phyloP scores from a whole-genome alignment of 2,888 invertebrate genomes.

The Eristalis pertinax region DNA sequence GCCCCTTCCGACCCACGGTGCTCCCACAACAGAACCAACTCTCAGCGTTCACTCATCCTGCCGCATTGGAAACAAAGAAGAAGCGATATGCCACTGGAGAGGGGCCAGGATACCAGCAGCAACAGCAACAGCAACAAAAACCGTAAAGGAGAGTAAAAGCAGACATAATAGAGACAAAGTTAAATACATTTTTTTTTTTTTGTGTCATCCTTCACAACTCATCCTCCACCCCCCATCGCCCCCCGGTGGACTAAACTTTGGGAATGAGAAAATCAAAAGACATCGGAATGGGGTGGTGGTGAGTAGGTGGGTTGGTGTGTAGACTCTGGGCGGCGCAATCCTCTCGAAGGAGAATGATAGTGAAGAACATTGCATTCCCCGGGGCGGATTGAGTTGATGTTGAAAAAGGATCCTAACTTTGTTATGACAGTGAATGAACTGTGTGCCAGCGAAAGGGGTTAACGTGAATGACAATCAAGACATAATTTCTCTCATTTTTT shows the following conservation, averaged over 20 bases:
- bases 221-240: neutral
- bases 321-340: neutral
- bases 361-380: conserved; percentile 65
- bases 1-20: neutral
- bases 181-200: conserved; percentile 47
- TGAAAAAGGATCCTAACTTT: conserved; percentile 71
- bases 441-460: conserved; percentile 57
- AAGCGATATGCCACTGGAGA: conserved; percentile 58
- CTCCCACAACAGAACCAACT: neutral
- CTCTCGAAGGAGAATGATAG: conserved; percentile 57
- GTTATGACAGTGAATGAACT: conserved; percentile 73
- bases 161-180: conserved; percentile 71
- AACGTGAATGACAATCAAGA: conserved; percentile 62
- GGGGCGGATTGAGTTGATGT: conserved; percentile 69
- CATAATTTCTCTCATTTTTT: conserved; percentile 19
- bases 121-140: conserved; percentile 12
- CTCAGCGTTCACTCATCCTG: conserved; percentile 4
- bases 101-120: conserved; percentile 45
- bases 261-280: conserved; percentile 16
- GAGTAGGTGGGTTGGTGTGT: neutral
- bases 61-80: conserved; percentile 53
- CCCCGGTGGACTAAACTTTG: conserved; percentile 47
- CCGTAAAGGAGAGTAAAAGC: conserved; percentile 15
- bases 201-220: conserved; percentile 19
- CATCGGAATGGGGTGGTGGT: conserved; percentile 11